Base-by-base conservation (phyloP, 2,888 invertebrate species). In the Geophilus truncorum region DNA sequence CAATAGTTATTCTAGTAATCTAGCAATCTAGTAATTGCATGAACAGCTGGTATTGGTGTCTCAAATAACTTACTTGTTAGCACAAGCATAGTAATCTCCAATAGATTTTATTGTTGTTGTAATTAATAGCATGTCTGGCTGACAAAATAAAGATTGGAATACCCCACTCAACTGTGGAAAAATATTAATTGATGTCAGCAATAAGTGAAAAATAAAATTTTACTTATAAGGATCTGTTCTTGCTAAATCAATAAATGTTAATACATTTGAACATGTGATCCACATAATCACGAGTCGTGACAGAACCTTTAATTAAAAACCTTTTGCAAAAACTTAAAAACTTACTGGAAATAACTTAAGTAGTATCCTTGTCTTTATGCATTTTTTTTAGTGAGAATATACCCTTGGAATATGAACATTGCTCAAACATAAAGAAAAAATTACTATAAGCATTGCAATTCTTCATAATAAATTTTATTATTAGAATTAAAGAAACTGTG, bases 1-100 rank as follows among this genome's bases (percentile, higher is more conserved):
- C 51, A 94, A 92, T n/a, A n/a, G n/a, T n/a, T n/a, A n/a, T n/a
- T n/a, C n/a, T n/a, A n/a, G n/a, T n/a, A n/a, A n/a, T n/a, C n/a
- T n/a, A n/a, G n/a, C 0, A 95, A 96, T 51, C 96, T 90, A 87
- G 95, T 95, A 84, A 96, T 93, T 0, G 94, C 95, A 86, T 94
- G 94, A 7, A 93, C 88, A 0, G 96, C 96, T 0, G 95, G 95
- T 0, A 94, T 92, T 0, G 93, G 92, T 0, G 93, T 94, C 32
- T 91, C 93, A 6, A 86, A 85, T 30, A 88, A 86, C 81, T 88
- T n/a, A n/a, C n/a, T n/a, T n/a, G n/a, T n/a, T 84, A 12, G 89
- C 89, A 80, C 88, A 88, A 77, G 88, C 88, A 84, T 88, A 87
- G 83, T 88, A 89, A 82, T 89, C 88, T 1, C 87, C 87, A 1